These are phyloP conservation scores for Raja brachyura DNA, from an alignment of 2,113 vertebrate species.

Conservation along the genomic window DNA sequence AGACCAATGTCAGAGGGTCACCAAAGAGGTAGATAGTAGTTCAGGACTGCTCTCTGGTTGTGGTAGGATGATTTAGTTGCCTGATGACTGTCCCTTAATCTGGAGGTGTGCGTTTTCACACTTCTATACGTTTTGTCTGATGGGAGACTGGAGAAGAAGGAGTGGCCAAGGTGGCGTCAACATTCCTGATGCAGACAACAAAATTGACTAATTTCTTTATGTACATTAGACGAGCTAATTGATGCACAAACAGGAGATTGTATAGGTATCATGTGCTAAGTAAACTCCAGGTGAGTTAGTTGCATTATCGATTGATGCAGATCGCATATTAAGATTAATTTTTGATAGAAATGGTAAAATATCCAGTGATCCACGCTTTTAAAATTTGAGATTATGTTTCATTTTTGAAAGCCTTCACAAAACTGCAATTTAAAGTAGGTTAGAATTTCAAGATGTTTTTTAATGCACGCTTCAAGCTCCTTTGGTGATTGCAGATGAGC, in stretches of 20 bases:
- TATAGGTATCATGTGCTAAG: background rate
- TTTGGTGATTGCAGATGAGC: background rate
- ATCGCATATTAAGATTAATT: background rate
- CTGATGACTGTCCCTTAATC: too few species aligned
- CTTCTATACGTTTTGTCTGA: too few species aligned
- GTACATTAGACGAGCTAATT: background rate
- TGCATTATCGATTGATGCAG: background rate
- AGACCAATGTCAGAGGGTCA: too few species aligned
- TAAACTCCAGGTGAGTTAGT: background rate
- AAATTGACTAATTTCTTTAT: background rate
- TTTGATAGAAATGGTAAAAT: too few species aligned
- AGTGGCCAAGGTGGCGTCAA: background rate
- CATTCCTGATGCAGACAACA: background rate
- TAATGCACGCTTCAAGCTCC: background rate
- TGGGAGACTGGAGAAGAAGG: too few species aligned
- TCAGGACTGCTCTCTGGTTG: too few species aligned
- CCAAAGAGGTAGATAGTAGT: too few species aligned
- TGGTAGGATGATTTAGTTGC: too few species aligned
- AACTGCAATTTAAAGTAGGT: constrained; percentile 21
- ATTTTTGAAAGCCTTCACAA: background rate
- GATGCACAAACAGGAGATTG: background rate
- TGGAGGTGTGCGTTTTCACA: too few species aligned
- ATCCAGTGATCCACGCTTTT: background rate
- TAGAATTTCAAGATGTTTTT: constrained; percentile 14
- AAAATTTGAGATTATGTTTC: background rate